Evolutionary conservation across 2,888 invertebrate genomes (phyloP).

Genomic region (Drosophila anomalata): DNA sequence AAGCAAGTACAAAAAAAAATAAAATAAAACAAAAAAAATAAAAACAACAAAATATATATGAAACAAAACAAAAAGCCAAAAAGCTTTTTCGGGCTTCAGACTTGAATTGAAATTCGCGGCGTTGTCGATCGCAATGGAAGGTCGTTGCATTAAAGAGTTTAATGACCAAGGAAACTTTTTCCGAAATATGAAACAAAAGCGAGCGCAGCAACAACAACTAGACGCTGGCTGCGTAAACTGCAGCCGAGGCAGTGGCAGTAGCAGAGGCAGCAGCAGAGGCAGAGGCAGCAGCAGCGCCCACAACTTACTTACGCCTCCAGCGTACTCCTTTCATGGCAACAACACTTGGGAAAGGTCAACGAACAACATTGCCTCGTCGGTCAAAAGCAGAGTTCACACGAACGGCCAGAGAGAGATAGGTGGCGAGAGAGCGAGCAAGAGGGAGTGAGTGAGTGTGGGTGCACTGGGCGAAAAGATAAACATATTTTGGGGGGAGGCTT

Average conservation of each 20-base stretch:
- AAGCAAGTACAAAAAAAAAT: not conserved
- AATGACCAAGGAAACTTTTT: conserved; percentile 76
- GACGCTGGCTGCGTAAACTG: conserved; percentile 55
- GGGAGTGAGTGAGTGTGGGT: conserved; percentile 30
- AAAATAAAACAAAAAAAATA: not conserved
- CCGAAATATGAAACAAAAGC: conserved; percentile 75
- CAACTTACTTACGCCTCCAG: conserved; percentile 56
- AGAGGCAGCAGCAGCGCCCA: conserved; percentile 49
- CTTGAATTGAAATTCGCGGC: conserved; percentile 73
- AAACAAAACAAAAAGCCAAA: conserved; percentile 37
- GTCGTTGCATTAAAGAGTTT: conserved; percentile 77
- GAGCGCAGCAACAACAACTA: conserved; percentile 40
- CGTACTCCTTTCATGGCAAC: conserved; percentile 72
- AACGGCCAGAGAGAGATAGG: conserved; percentile 41
- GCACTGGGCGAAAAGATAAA: conserved; percentile 20
- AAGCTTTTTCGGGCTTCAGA: conserved; percentile 24
- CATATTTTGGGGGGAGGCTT: not conserved
- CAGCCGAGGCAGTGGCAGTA: conserved; percentile 29
- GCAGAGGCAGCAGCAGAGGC: conserved; percentile 11
- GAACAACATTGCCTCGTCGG: conserved; percentile 78
- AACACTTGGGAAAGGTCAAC: conserved; percentile 76
- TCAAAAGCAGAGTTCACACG: conserved; percentile 79
- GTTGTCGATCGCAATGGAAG: conserved; percentile 61
- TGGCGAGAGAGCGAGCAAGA: conserved; percentile 26
- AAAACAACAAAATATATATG: conserved; percentile 11